Conservation (phyloP, 1,140 invertebrate genomes). For the Geopemphigus sp. region DNA sequence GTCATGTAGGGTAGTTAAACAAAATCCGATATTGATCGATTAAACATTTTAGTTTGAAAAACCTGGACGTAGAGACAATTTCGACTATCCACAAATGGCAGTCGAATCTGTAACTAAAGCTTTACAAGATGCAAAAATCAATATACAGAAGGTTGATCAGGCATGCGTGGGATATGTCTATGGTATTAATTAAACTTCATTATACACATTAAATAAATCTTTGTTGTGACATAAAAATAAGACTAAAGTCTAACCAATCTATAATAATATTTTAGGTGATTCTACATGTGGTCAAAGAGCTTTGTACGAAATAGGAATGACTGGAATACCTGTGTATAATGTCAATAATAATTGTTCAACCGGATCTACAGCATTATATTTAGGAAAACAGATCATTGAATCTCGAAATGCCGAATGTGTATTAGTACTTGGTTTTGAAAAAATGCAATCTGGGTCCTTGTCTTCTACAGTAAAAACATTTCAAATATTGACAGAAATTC, state of each 20-base stretch:
- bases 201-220: background rate
- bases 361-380: constrained; percentile 84
- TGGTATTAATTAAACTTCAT: constrained; percentile 61
- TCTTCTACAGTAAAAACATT: constrained; percentile 63
- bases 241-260: background rate
- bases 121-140: constrained; percentile 79
- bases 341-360: constrained; percentile 99
- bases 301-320: constrained; percentile 92
- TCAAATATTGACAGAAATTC: too few species aligned
- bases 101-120: constrained; percentile 90
- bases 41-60: constrained; percentile 71
- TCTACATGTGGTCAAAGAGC: constrained; percentile 94
- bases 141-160: constrained; percentile 79
- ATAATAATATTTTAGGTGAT: constrained; percentile 65
- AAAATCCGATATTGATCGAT: background rate
- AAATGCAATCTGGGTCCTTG: constrained; percentile 93
- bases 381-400: constrained; percentile 89
- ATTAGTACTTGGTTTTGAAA: constrained; percentile 94
- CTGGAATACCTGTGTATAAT: constrained; percentile 96
- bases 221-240: background rate
- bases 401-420: constrained; percentile 81
- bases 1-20: too few species aligned
- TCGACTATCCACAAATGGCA: constrained; percentile 93
- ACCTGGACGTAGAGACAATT: constrained; percentile 73
- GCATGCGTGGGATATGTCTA: constrained; percentile 93